Percentiles rank a stretch among this genome's conserved stretches.
These are phyloP conservation scores for Cistogaster globosa DNA, from an alignment of 2,888 invertebrate species.

Conservation along the genomic window DNA sequence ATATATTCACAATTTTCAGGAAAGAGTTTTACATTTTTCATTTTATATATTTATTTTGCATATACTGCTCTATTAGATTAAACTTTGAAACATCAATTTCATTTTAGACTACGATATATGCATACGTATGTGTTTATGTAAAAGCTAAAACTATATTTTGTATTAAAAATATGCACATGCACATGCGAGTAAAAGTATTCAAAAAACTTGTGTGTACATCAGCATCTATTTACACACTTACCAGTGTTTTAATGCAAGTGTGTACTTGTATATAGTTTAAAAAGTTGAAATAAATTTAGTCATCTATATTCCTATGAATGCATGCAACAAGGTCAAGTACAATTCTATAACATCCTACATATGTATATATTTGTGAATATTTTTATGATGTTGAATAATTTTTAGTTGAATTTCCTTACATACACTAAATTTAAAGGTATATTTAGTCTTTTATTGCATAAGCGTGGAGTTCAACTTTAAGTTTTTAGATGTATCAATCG, in stretches of 20 bases:
- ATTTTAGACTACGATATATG: too few relatives aligned
- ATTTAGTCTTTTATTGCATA: not conserved
- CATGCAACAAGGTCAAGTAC: constrained; percentile 57
- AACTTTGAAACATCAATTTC: too few relatives aligned
- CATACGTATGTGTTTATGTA: too few relatives aligned
- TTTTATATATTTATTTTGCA: too few relatives aligned
- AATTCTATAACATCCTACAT: constrained; percentile 46
- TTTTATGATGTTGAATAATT: constrained; percentile 25
- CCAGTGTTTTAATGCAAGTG: not conserved
- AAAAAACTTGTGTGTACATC: too few relatives aligned
- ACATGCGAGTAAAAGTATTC: not conserved
- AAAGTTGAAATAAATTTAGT: too few relatives aligned
- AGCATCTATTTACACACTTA: not conserved
- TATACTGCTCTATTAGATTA: too few relatives aligned
- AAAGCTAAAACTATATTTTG: not conserved
- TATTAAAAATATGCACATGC: not conserved
- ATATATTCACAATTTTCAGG: too few relatives aligned
- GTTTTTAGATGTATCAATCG: too few relatives aligned
- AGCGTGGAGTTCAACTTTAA: too few relatives aligned
- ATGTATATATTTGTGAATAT: not conserved
- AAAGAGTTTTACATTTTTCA: too few relatives aligned
- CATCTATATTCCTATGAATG: constrained; percentile 1
- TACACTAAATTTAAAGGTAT: not conserved
- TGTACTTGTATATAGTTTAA: too few relatives aligned
- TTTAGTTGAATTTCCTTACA: not conserved